Evolutionary conservation across 2,797 vertebrate genomes (phyloP), one percentile per base, ranked within the genome.

Genomic region (Coranthus polyacanthus): DNA sequence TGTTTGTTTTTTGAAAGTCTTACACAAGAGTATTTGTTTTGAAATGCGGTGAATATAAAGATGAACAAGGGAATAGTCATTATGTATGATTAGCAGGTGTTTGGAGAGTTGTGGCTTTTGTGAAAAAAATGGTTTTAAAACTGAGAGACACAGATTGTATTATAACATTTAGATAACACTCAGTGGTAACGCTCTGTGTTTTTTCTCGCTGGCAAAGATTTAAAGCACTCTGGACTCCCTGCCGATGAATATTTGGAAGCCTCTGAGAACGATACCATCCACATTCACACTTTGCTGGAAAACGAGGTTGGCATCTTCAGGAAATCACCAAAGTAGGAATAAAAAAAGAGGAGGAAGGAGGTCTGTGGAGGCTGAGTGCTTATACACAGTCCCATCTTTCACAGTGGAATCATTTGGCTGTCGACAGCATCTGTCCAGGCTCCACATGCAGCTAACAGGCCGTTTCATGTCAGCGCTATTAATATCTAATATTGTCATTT

Each of bases 21-120:
- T 6, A 24, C 55, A 4, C 65, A 12, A 5, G 24, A 54, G 50
- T 22, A 5, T 54, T 43, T 13, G 22, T 38, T 37, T 15, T 5
- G 36, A 26, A 26, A 17, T 11, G 11, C 4, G 8, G 22, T 6
- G 6, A 2, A 29, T 22, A 36, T 57, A 2, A 39, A 52, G 0
- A 1, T 20, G 42, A 18, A 18, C 29, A 18, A 39, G 58, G 10
- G 7, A 26, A 5, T 0, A 53, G 38, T 59, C 22, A 50, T 73
- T 60, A 51, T 58, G 42, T 4, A n/a, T 54, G 63, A 59, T 63
- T n/a, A 72, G 68, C 56, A 49, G 69, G 20, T 44, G 37, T 44
- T 57, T 46, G 18, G 7, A 29, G 46, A 55, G 46, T 22, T 7
- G 46, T 1, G 17, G 34, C 26, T 47, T 32, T 71, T 49, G 45